Evolutionary conservation across 2,797 vertebrate species (phyloP).

Genomic region (Paguma larvata): DNA sequence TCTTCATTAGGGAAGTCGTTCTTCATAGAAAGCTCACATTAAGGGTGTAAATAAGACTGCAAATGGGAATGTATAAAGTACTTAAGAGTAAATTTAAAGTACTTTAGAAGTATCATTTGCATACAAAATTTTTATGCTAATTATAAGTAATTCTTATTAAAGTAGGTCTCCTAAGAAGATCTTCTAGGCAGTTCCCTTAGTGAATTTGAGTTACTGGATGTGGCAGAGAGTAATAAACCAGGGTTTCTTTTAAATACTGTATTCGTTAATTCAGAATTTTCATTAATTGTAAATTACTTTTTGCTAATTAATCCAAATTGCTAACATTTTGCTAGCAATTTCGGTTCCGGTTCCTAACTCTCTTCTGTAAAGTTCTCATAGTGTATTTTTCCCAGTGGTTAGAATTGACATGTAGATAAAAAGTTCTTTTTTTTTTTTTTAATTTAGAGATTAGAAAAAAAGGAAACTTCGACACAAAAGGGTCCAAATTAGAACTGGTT

Average conservation of each 20-base stretch:
- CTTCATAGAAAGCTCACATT: constrained; percentile 78
- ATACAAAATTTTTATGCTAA: constrained; percentile 82
- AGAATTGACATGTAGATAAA: background rate
- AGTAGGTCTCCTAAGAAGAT: constrained; percentile 76
- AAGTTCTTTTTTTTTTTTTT: background rate
- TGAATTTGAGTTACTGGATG: constrained; percentile 75
- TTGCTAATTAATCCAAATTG: constrained; percentile 70
- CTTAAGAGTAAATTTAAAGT: constrained; percentile 80
- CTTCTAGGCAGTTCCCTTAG: constrained; percentile 65
- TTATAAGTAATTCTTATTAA: constrained; percentile 84
- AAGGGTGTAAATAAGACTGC: constrained; percentile 80
- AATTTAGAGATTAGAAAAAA: background rate
- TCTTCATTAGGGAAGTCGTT: constrained; percentile 77
- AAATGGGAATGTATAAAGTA: constrained; percentile 75
- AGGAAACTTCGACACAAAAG: background rate
- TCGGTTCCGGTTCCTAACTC: constrained; percentile 40
- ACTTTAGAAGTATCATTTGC: constrained; percentile 76
- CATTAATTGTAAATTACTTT: constrained; percentile 70
- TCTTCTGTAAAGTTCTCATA: constrained; percentile 50
- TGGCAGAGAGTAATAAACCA: constrained; percentile 62
- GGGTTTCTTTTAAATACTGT: constrained; percentile 73
- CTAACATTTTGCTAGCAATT: constrained; percentile 47
- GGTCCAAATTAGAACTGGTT: background rate
- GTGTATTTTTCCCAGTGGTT: background rate
- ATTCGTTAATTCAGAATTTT: constrained; percentile 68